These are phyloP conservation scores for Colostygia pectinataria DNA, from an alignment of 2,888 invertebrate genomes.

Conservation along the genomic window DNA sequence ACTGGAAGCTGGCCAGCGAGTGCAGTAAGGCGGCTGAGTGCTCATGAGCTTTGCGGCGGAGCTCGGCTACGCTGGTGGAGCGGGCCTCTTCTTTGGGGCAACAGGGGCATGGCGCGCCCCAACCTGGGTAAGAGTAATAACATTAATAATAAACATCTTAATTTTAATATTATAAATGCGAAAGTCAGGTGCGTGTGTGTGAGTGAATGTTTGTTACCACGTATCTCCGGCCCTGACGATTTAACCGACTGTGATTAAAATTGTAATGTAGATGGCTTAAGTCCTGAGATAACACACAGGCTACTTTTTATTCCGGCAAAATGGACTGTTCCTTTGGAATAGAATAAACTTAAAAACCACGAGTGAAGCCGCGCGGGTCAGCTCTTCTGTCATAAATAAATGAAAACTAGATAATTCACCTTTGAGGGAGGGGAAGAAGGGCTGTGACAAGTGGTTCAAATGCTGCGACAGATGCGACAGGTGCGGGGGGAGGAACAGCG, in stretches of 20 bases:
- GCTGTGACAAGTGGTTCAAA: conserved; percentile 89
- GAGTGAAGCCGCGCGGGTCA: no score
- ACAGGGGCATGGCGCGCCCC: conserved; percentile 91
- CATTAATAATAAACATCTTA: background rate
- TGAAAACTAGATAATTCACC: conserved; percentile 78
- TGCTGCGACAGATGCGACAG: conserved; percentile 85
- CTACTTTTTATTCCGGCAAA: no score
- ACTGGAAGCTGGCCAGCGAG: conserved; percentile 86
- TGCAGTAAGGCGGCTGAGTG: conserved; percentile 95
- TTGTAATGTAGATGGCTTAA: no score
- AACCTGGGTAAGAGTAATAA: conserved; percentile 73
- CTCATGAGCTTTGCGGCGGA: conserved; percentile 96
- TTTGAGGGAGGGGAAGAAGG: conserved; percentile 90
- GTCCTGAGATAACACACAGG: no score
- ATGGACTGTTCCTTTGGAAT: no score
- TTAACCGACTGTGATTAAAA: no score
- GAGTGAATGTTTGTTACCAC: no score
- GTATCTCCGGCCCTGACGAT: no score
- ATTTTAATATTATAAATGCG: no score
- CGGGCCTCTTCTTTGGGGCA: conserved; percentile 90
- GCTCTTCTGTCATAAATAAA: no score
- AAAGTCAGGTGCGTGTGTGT: no score
- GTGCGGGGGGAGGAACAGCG: conserved; percentile 93
- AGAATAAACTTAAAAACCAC: no score
- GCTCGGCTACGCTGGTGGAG: conserved; percentile 94